Conservation (phyloP, 2,888 invertebrate species). For the Drosophila robusta region DNA sequence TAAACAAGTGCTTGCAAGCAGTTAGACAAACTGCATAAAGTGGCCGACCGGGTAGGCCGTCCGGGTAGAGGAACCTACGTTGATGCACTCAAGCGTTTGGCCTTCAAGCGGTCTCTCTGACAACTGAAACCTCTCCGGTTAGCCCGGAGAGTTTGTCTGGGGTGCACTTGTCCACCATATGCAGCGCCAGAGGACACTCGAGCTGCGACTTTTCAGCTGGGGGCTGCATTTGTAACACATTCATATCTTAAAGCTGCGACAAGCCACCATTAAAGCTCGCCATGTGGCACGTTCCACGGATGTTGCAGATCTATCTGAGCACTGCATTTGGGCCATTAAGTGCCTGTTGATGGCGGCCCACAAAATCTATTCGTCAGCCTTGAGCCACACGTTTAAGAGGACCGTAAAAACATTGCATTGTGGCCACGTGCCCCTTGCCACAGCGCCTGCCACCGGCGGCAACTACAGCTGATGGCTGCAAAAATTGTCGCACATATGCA, state of each 20-base stretch:
- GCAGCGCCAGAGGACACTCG: slow-evolving; percentile 55
- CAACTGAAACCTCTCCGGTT: slow-evolving; percentile 27
- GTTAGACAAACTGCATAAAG: slow-evolving; percentile 27
- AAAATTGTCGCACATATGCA: slow-evolving; percentile 43
- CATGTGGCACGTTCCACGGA: background rate
- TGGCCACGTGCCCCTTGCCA: too few relatives aligned
- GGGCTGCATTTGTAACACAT: slow-evolving; percentile 14
- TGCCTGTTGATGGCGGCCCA: slow-evolving; percentile 59
- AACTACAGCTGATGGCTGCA: slow-evolving; percentile 55
- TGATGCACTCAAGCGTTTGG: slow-evolving; percentile 45
- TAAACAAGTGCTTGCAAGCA: slow-evolving; percentile 52
- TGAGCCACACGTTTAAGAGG: slow-evolving; percentile 50
- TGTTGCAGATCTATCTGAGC: slow-evolving; percentile 29
- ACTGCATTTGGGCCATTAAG: slow-evolving; percentile 59
- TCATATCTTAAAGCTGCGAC: slow-evolving; percentile 44
- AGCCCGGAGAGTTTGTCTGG: background rate
- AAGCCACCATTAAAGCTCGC: slow-evolving; percentile 45
- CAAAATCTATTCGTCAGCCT: slow-evolving; percentile 51
- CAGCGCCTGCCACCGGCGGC: slow-evolving; percentile 7
- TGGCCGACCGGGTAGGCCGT: slow-evolving; percentile 15
- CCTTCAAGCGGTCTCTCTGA: slow-evolving; percentile 48
- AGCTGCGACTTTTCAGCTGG: slow-evolving; percentile 35
- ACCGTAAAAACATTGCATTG: slow-evolving; percentile 45
- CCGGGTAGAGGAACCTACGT: background rate
- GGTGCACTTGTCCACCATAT: slow-evolving; percentile 35